phyloP scores from a whole-genome alignment of 2,113 vertebrate species.

The Malurus alboscapulatus region DNA sequence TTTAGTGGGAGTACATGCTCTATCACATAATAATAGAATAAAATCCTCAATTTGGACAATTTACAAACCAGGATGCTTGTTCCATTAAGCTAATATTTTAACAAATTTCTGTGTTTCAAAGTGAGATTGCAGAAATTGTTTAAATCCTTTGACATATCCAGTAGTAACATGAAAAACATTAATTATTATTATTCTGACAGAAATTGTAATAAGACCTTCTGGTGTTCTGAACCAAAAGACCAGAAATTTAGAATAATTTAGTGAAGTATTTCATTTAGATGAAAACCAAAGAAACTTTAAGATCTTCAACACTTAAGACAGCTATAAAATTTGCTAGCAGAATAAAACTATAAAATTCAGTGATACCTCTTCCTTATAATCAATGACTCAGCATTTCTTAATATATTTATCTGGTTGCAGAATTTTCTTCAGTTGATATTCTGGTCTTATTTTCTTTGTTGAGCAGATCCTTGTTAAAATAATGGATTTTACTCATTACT shows the following conservation, averaged over 20 bases:
- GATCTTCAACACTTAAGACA: not conserved
- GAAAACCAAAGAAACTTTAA: not conserved
- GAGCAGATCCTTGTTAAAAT: not conserved
- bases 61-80: not conserved
- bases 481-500: not conserved
- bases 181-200: not conserved
- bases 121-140: not conserved
- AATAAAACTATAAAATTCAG: not conserved
- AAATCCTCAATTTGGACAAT: not conserved
- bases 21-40: not conserved
- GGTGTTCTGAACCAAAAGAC: not conserved
- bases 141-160: not conserved
- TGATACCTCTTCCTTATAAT: not conserved
- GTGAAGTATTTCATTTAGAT: not conserved
- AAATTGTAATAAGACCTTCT: not conserved
- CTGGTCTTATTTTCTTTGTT: not conserved
- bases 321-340: accelerated
- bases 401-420: not conserved
- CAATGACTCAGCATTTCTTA: not conserved
- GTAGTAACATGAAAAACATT: not conserved
- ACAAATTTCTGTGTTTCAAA: not conserved
- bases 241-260: not conserved
- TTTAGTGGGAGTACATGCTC: not conserved
- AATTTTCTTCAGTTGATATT: not conserved
- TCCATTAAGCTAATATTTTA: not conserved